Evolutionary conservation across 2,113 vertebrate species (phyloP), one percentile per base, ranked within the genome.

Genomic region (Apeltes quadracus): DNA sequence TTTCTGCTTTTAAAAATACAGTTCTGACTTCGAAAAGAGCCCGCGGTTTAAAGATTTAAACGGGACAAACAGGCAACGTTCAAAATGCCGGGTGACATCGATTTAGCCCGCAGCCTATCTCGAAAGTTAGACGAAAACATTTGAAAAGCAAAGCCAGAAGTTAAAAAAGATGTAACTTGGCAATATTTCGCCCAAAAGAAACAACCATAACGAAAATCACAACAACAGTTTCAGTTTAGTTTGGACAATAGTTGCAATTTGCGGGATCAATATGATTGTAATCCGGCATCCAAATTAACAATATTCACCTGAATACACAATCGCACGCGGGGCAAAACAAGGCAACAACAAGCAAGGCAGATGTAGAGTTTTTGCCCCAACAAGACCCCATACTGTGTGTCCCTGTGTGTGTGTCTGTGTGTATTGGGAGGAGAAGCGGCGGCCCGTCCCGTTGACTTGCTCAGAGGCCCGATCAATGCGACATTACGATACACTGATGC

Each of bases 401-500:
- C 66, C 55, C 39, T 55, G 46, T 48, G 63, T 64, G 56, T 56
- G 72, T 56, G 57, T 69, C 61, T 61, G 79, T 61, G 65, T 61
- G 75, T 0, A 58, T 62, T 25, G 64, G 65, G 66, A 74, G 55
- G 86, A 74, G 78, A 56, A 56, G 29, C 75, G 78, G 61, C 57
- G 50, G 55, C 79, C 76, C 44, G 79, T 87, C 84, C 83, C 76
- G 81, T 88, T 83, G 86, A 87, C 88, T 86, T 73, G 79, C 88
- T 86, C 87, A 71, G 75, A 87, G 83, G 84, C 84, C 90, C 90
- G 91, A 93, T 93, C 91, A 92, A 93, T 92, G 90, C 85, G 83
- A 90, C 93, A 88, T 90, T 88, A 91, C 93, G 91, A 89, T 88
- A 92, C 90, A 91, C 90, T 78, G 90, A 90, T 90, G 90, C 92